phyloP scores from a whole-genome alignment of 2,797 vertebrate genomes.

The Galago senegalensis region DNA sequence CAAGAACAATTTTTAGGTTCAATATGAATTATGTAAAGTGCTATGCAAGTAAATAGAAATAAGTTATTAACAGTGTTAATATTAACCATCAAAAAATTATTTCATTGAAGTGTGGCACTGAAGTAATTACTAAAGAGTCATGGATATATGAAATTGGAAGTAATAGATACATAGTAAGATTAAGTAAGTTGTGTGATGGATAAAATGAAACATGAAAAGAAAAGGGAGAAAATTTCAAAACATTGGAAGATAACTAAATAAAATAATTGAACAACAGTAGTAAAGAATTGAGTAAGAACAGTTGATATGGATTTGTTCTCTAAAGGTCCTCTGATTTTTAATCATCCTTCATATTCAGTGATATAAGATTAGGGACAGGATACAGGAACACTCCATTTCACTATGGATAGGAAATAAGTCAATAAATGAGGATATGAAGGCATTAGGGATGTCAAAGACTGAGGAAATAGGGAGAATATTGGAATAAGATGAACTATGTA shows the following conservation, averaged over 20 bases:
- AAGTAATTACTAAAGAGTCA: neutral
- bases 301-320: neutral
- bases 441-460: neutral
- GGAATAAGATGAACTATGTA: neutral
- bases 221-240: neutral
- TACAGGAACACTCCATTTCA: neutral
- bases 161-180: neutral
- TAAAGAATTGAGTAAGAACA: neutral
- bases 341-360: neutral
- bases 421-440: neutral
- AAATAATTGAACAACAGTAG: neutral
- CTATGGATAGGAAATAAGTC: neutral
- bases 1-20: neutral
- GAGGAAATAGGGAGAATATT: constrained; percentile 5
- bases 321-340: neutral
- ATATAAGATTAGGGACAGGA: neutral
- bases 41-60: neutral
- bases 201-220: neutral
- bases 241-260: neutral
- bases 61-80: neutral
- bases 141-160: neutral
- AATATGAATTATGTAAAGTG: neutral
- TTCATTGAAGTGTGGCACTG: neutral
- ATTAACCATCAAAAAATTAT: neutral
- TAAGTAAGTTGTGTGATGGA: neutral